A percentile compares a stretch with the other conserved stretches of the same genome.
These are phyloP conservation scores for Apistogramma diplotaenia DNA, from an alignment of 2,113 vertebrate genomes.

Conservation along the genomic window DNA sequence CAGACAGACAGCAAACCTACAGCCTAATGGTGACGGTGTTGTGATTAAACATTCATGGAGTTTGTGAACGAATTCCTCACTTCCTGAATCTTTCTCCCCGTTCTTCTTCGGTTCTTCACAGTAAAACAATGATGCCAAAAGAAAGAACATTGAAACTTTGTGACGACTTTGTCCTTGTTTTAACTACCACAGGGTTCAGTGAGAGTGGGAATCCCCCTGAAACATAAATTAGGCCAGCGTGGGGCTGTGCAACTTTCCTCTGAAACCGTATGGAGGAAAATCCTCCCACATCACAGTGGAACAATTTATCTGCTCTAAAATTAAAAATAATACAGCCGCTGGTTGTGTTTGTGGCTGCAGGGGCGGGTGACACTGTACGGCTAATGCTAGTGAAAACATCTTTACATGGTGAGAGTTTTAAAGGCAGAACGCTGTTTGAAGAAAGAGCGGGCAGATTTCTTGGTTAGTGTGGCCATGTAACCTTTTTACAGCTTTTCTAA, in stretches of 20 bases:
- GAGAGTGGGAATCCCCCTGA: conserved; percentile 50
- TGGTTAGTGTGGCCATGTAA: conserved; percentile 14
- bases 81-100: background rate
- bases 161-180: background rate
- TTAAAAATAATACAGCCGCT: conserved; percentile 38
- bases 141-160: background rate
- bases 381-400: background rate
- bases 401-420: background rate
- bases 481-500: conserved; percentile 10
- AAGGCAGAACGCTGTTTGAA: background rate
- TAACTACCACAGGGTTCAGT: conserved; percentile 6
- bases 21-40: too few species aligned
- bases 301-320: conserved; percentile 55
- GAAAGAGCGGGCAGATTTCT: background rate
- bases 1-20: too few species aligned
- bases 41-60: too few species aligned
- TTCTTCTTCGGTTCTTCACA: background rate
- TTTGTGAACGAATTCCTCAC: too few species aligned
- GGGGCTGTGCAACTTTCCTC: conserved; percentile 37
- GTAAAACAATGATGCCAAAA: background rate
- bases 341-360: conserved; percentile 17
- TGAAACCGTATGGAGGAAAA: conserved; percentile 54
- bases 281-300: conserved; percentile 55
- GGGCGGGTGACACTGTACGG: conserved; percentile 19
- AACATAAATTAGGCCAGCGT: conserved; percentile 38